phyloP scores from a whole-genome alignment of 2,797 vertebrate genomes.

The Poeciliopsis presidionis region DNA sequence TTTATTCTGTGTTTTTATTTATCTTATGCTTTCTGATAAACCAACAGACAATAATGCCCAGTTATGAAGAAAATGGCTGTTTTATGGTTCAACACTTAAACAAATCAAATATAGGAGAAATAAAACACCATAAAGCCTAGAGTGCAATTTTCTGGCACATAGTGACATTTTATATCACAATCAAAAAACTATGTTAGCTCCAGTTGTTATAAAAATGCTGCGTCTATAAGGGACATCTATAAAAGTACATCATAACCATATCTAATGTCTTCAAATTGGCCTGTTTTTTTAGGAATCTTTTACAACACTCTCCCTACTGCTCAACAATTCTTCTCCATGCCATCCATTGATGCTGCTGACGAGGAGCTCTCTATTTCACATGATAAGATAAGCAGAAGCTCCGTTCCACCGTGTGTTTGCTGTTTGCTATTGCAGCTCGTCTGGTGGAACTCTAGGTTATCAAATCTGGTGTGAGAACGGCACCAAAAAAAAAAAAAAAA shows the following conservation, averaged over 20 bases:
- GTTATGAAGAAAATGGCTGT: not conserved
- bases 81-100: not conserved
- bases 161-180: not conserved
- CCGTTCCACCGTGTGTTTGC: not conserved
- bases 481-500: not conserved
- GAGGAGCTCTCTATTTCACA: not conserved
- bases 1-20: not conserved
- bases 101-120: not conserved
- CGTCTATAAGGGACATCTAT: not conserved
- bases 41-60: not conserved
- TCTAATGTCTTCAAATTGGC: not conserved
- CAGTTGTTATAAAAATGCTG: not conserved
- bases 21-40: not conserved
- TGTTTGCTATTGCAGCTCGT: not conserved
- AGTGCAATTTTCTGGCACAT: not conserved
- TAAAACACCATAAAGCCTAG: not conserved
- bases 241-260: not conserved
- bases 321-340: not conserved
- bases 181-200: not conserved
- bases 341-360: not conserved
- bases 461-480: not conserved
- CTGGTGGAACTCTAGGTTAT: not conserved
- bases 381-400: not conserved
- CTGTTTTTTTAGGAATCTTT: not conserved
- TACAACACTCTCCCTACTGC: not conserved